Evolutionary conservation across 1,140 invertebrate genomes (phyloP), one percentile per base, ranked within the genome.

Genomic region (Ganaspis sp.): DNA sequence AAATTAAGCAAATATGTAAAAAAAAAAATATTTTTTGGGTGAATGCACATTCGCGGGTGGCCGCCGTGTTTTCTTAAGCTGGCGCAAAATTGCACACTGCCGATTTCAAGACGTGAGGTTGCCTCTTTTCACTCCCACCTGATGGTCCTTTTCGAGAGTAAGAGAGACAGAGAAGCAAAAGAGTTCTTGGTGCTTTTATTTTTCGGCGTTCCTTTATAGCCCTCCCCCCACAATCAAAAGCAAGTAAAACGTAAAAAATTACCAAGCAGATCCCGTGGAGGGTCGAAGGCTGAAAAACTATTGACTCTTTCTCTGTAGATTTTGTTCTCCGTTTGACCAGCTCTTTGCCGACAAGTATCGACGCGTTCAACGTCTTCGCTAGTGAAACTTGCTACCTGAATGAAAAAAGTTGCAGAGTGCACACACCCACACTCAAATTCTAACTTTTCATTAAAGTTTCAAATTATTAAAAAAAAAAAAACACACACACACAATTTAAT

Each of bases 81-180:
- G 88, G 90, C 89, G 90, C 89, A 91, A 91, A 91, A 91, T 91
- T 91, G 91, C 90, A 91, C 90, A 91, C 90, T 90, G 87, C 86
- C 87, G 86, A 84, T 75, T 90, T 84, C 79, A 83, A 84, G 83
- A 82, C 85, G 81, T 81, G 77, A 81, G 80, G 82, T 76, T 80
- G 76, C 79, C 83, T 77, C 75, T 82, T 79, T 45, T 80, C 72
- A 76, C 34, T 80, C 23, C 58, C 54, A 74, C 71, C 40, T 69
- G 29, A 34, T 34, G 29, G 34, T 45, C 72, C 49, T 21, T 69
- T 49, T 75, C 77, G 69, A 69, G 72, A 64, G 40, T 45, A 45
- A 73, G 45, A 72, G 77, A 75, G 81, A 83, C 79, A 72, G 83
- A 80, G 79, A 78, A 83, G 84, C 81, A 82, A 77, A 77, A 84